Evolutionary conservation across 2,888 invertebrate species (phyloP), one percentile per base, ranked within the genome.

Genomic region (Ormyrus rosae): DNA sequence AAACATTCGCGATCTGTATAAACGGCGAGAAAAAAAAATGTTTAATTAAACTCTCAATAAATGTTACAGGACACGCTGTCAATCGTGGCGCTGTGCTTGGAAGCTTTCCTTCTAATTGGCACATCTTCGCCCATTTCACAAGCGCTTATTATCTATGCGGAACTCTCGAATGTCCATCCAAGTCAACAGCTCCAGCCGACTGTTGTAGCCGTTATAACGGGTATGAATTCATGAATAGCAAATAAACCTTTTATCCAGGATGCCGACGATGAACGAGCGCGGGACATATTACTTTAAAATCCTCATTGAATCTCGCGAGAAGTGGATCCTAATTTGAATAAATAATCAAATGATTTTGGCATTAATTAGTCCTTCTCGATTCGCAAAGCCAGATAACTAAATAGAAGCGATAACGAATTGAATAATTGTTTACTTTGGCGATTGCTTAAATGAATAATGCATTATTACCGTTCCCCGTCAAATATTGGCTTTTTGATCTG

Each of bases 111-210:
- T 86, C 92, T 95, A 87, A 91, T 94, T 11, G 94, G 94, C 0
- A 93, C 95, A 89, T 95, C 95, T 7, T 94, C 95, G 45, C 93
- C 95, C 83, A 93, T 95, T 81, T 95, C 95, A 60, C 94, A 94
- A 87, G 93, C 95, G 56, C 91, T 95, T 72, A 92, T 95, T 81
- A 92, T 95, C 83, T 95, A 95, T 85, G 94, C 95, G 0, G 95
- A 95, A 88, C 91, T 95, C 67, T 94, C 94, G 6, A 92, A 94
- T 64, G 89, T 93, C 71, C 88, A 87, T 85, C 91, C 92, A 2
- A 91, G 91, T 84, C 90, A 91, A 78, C 93, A 94, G 81, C 90
- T 92, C 84, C 93, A 93, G 64, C 93, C 93, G 61, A 94, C 94
- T 0, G 94, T 95, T 0, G 93, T 95, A 0, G 94, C 94, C 46